Evolutionary conservation across 1,140 invertebrate genomes (phyloP).

Genomic region (Pemphigus obesinymphae): DNA sequence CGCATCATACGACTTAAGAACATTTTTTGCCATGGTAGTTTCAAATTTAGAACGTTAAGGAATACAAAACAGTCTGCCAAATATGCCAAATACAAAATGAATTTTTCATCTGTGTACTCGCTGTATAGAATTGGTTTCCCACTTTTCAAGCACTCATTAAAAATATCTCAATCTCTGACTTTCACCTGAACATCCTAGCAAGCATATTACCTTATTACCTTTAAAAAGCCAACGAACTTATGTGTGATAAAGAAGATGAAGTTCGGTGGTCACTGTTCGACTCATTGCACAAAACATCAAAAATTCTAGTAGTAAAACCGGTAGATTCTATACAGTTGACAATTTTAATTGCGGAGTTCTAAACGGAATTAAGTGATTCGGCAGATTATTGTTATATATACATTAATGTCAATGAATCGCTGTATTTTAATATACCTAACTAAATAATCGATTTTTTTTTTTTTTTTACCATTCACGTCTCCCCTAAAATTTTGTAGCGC

Average conservation of each 20-base stretch:
- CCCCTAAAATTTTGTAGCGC: no score
- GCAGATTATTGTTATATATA: slow-evolving; percentile 36
- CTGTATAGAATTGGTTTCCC: neutral
- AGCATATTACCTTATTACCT: slow-evolving; percentile 43
- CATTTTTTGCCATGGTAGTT: neutral
- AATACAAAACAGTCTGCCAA: neutral
- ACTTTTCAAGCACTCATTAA: slow-evolving; percentile 6
- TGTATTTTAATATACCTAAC: no score
- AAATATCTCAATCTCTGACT: slow-evolving; percentile 36
- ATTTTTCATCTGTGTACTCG: slow-evolving; percentile 1
- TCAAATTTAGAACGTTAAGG: neutral
- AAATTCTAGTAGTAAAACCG: slow-evolving; percentile 47
- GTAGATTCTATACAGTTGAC: no score
- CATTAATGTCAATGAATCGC: no score
- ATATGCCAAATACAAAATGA: neutral
- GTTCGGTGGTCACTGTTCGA: slow-evolving; percentile 38
- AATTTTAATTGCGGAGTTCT: slow-evolving; percentile 41
- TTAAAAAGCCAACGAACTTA: slow-evolving; percentile 40
- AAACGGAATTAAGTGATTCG: slow-evolving; percentile 8
- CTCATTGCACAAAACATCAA: slow-evolving; percentile 46
- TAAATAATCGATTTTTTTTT: no score
- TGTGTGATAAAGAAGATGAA: slow-evolving; percentile 23
- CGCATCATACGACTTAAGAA: neutral
- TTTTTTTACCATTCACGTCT: no score
- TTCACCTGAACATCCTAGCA: slow-evolving; percentile 29